Evolutionary conservation across 1,140 invertebrate genomes (phyloP).

Genomic region (Drosophila santomea): DNA sequence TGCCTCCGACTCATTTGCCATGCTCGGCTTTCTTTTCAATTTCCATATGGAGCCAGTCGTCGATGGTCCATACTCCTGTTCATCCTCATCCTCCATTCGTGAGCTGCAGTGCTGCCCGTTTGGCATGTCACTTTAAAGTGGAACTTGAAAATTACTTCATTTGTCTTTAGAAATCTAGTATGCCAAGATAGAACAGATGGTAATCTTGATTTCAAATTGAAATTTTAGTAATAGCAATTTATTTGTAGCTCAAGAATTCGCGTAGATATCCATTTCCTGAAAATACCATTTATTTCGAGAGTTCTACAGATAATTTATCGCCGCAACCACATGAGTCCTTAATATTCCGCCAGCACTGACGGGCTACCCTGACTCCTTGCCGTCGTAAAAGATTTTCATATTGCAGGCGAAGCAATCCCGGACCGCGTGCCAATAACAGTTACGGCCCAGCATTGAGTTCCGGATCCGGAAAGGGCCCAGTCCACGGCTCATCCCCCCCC

Average conservation of each 20-base stretch:
- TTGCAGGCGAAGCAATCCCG: constrained; percentile 57
- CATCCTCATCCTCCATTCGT: background rate
- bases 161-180: no score
- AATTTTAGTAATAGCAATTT: no score
- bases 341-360: constrained; percentile 16
- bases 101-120: constrained; percentile 5
- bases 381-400: constrained; percentile 65
- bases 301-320: no score
- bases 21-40: constrained; percentile 30
- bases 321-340: background rate
- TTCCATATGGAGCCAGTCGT: constrained; percentile 27
- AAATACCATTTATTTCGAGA: no score
- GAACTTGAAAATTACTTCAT: background rate
- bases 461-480: constrained; percentile 14
- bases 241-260: no score
- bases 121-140: background rate
- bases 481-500: constrained; percentile 10
- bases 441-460: constrained; percentile 25
- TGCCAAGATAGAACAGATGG: no score
- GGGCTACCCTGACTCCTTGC: constrained; percentile 16
- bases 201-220: no score
- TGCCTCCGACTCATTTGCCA: constrained; percentile 20
- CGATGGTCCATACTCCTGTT: background rate
- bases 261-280: no score
- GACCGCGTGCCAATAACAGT: constrained; percentile 44